Base-by-base conservation (phyloP, 1,140 invertebrate species). In the Euglossa dilemma region DNA sequence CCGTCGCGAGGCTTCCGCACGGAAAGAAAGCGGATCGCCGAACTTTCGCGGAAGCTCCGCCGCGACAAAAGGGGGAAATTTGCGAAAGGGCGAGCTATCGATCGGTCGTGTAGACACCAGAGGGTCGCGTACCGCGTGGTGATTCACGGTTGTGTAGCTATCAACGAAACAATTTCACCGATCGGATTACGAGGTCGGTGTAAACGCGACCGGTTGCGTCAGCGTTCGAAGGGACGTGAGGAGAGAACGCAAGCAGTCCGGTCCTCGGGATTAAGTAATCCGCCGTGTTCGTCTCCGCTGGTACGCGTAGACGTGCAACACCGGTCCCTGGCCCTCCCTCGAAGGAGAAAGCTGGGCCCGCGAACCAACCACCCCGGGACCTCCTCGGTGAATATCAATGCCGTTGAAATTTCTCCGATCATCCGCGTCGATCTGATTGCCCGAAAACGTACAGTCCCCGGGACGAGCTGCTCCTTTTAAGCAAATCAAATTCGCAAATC, bases 181-280 rank as follows among this genome's bases (percentile, higher is more conserved):
- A 86, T 72, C 76, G 64, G 71, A 75, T 87, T 56, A 52, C 61
- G 45, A 25, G 25, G 73, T 59, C 47, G 56, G 28, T 71, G 57
- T 71, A 74, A 86, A 83, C 70, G 59, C 69, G 67, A 56, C 50
- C 50, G 76, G 56, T 86, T 78, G 47, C 74, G 56, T 83, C 80
- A 78, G 73, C 72, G 52, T 73, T 79, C 52, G 47, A 54, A 59
- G 70, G 67, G 28, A 86, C 83, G 83, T 76, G 80, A 87, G 75
- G 50, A 25, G 80, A 43, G 28, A 83, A 9, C 67, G 56, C 16
- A 18, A 76, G 11, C 47, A 45, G 59, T 47, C 36, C 43, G 3
- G 28, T 80, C 59, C 20, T 69, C 43, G 43, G 61, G 80, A 87
- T 87, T 86, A 79, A 83, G 80, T 79, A 83, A 87, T 83, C 70